These are phyloP conservation scores for Amblyopsis hoosieri DNA, from an alignment of 2,797 vertebrate species.

Conservation along the genomic window DNA sequence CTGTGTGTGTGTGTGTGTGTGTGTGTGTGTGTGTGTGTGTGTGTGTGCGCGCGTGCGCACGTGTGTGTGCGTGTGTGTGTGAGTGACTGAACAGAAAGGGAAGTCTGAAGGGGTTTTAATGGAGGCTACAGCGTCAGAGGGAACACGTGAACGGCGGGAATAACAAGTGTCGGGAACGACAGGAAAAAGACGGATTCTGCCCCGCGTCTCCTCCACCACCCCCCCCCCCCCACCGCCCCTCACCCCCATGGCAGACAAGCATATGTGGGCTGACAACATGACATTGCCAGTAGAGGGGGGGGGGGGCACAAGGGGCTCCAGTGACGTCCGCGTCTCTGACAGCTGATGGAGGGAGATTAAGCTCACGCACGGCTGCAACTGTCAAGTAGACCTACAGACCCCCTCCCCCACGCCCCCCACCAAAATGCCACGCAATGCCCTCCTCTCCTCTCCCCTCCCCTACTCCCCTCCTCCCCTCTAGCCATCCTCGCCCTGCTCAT, in stretches of 20 bases:
- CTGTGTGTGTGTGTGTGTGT: neutral
- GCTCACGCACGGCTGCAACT: constrained; percentile 69
- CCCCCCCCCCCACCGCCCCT: constrained; percentile 40
- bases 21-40: constrained; percentile 2
- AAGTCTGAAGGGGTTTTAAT: constrained; percentile 30
- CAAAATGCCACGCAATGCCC: constrained; percentile 23
- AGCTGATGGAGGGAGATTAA: constrained; percentile 80
- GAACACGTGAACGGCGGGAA: constrained; percentile 40
- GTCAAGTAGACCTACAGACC: constrained; percentile 52
- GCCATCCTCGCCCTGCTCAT: neutral
- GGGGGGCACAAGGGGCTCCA: constrained; percentile 35
- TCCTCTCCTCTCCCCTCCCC: constrained; percentile 6
- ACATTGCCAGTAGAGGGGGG: constrained; percentile 71
- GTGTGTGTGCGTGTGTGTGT: constrained; percentile 13
- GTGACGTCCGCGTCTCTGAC: constrained; percentile 75
- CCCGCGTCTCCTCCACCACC: constrained; percentile 31
- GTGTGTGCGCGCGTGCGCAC: constrained; percentile 2
- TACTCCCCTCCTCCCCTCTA: neutral
- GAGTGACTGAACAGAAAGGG: neutral
- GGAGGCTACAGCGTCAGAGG: constrained; percentile 55
- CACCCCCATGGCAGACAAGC: constrained; percentile 67
- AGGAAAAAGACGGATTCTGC: constrained; percentile 79
- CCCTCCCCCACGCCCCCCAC: constrained; percentile 23
- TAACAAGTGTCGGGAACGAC: constrained; percentile 68
- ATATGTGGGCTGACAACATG: constrained; percentile 85